Evolutionary conservation across 2,888 invertebrate genomes (phyloP).

Genomic region (Calameuta filiformis): DNA sequence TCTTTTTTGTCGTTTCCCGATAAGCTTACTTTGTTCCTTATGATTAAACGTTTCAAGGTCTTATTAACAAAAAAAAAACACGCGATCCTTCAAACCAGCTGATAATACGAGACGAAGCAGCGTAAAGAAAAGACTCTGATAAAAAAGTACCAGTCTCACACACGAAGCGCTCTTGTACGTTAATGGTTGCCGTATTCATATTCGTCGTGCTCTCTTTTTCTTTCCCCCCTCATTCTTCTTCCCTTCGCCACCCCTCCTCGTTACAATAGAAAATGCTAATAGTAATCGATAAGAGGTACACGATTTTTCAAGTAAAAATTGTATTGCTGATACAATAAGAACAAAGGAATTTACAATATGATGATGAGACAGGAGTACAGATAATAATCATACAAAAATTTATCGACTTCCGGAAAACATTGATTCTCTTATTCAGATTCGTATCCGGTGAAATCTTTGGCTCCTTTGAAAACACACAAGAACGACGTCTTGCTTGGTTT

Average conservation of each 20-base stretch:
- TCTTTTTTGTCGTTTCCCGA: slow-evolving; percentile 21
- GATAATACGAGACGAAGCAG: neutral
- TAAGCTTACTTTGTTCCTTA: neutral
- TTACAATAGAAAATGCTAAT: neutral
- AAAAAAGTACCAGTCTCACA: slow-evolving; percentile 7
- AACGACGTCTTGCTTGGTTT: neutral
- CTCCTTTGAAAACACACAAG: neutral
- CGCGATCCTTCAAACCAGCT: neutral
- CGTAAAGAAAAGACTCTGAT: neutral
- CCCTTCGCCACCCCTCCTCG: neutral
- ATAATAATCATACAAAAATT: slow-evolving; percentile 5
- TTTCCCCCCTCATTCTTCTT: neutral
- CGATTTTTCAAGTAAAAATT: neutral
- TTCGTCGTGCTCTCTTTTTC: neutral
- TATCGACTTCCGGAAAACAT: neutral
- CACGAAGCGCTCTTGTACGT: slow-evolving; percentile 16
- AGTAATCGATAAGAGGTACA: neutral
- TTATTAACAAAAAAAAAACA: neutral
- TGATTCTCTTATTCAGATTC: neutral
- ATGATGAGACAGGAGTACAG: neutral
- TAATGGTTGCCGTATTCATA: slow-evolving; percentile 12
- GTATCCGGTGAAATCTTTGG: neutral
- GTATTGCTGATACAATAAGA: neutral
- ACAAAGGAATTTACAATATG: neutral
- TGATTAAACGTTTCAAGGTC: neutral